Evolutionary conservation across 2,797 vertebrate species (phyloP), one percentile per base, ranked within the genome.

Genomic region (Malacoraja senta): DNA sequence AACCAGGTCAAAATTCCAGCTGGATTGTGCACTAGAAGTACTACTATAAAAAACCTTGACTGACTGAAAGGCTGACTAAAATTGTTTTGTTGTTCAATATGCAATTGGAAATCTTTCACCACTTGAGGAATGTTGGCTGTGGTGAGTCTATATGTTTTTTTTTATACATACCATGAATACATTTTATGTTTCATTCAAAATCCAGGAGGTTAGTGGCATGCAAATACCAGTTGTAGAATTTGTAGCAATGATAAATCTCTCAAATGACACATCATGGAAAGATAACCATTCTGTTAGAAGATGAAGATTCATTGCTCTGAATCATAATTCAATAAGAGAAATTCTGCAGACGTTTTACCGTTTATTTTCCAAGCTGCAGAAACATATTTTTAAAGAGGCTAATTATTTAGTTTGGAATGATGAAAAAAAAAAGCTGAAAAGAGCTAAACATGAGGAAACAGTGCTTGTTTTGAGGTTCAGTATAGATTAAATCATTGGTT

Each of bases 351-450:
- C 81, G 32, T 32, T 61, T n/a, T 26, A 53, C 29, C 4, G 12
- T 13, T 61, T 84, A 61, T 68, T 38, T 91, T 35, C 88, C 32
- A 74, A 74, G 21, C 68, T 53, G 65, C 68, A 29, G 24, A 72
- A 38, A 26, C 24, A 38, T 72, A 13, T 38, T 35, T 71, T 71
- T 21, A 74, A 86, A 91, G 38, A 91, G 90, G 44, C 90, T 9
- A 72, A 38, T 74, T 72, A 91, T 91, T 29, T 91, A 29, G 68
- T 32, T 91, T 88, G 29, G 61, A 88, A 88, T 65, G 84, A 72
- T 74, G 71, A 17, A 17, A 35, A 91, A 72, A 53, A 74, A 35
- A 38, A 74, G 68, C 21, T 38, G 65, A 74, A 74, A 72, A 72
- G 38, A 74, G 68, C 24, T 74, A 91, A 91, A 2, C 24, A 74